Base-by-base conservation (phyloP, 2,888 invertebrate species). In the Eupsilia transversa region DNA sequence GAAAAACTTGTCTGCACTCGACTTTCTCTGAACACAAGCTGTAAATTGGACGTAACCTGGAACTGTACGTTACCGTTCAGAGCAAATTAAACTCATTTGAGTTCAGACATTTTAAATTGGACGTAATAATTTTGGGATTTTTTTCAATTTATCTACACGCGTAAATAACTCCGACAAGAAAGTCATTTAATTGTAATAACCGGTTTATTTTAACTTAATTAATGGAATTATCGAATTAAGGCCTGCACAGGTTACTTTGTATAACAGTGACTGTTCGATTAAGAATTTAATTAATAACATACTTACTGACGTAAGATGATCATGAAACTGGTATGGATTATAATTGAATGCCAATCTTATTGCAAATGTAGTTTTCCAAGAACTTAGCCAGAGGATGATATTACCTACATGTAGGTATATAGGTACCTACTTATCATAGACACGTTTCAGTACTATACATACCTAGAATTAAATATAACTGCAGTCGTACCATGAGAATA, bases 1-100 rank as follows among this genome's bases (percentile, higher is more conserved):
- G 87, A 87, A 84, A 89, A 89, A 89, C 87, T 85, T 82, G 88
- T 88, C 88, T 80, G 80, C 64, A 63, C 74, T 82, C 80, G 74
- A 83, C 87, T 87, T 87, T 88, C 87, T 88, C 87, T 84, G 74
- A 82, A 79, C 76, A 65, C 70, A 71, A 74, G 84, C 82, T 85
- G 87, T 86, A 86, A 86, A 84, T 84, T 79, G 74, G 38, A 72
- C 57, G 46, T 64, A 80, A 74, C 65, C 82, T 63, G 84, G 73
- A 82, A 82, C 83, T 69, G 80, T 79, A 68, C 61, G 80, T 75
- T 84, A 84, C 87, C 83, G 85, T 88, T 85, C 72, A 65, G 67
- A 56, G 63, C 60, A 81, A 86, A 85, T 87, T 84, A 79, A 80
- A 80, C 71, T 74, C 59, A 79, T 86, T 77, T 69, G 69, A 75